phyloP scores from a whole-genome alignment of 2,797 vertebrate genomes.

The Mallotus villosus region DNA sequence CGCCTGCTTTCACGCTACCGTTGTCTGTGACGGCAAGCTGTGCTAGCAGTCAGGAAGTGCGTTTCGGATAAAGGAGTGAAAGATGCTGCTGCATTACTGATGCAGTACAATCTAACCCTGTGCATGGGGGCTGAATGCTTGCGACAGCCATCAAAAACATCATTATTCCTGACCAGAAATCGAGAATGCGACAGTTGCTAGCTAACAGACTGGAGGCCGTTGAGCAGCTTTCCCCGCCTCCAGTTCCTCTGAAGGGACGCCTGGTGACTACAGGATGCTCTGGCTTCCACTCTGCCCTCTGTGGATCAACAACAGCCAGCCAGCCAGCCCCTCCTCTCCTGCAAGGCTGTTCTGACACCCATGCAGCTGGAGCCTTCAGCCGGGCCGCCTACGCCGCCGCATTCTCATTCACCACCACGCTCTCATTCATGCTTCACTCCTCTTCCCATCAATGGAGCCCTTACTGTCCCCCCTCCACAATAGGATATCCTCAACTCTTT shows the following conservation, averaged over 20 bases:
- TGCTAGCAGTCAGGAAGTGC: no score
- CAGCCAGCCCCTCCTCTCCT: not conserved
- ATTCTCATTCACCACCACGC: slow-evolving; percentile 17
- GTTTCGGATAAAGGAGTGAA: no score
- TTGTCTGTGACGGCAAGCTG: no score
- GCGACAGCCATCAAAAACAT: not conserved
- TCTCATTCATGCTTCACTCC: not conserved
- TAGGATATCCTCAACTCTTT: not conserved
- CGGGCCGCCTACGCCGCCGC: slow-evolving; percentile 18
- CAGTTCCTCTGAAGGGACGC: not conserved
- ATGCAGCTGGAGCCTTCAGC: slow-evolving; percentile 20
- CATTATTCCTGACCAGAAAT: not conserved
- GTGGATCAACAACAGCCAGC: not conserved
- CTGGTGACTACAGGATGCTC: slow-evolving; percentile 8
- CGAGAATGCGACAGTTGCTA: not conserved
- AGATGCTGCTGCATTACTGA: no score
- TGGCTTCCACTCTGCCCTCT: not conserved
- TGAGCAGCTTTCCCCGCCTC: not conserved
- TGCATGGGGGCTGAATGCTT: no score
- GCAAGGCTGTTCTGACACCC: not conserved
- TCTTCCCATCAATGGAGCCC: not conserved
- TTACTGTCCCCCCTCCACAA: not conserved
- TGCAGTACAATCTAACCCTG: no score
- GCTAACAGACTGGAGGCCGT: not conserved
- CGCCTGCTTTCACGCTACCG: not conserved